phyloP scores from a whole-genome alignment of 2,797 vertebrate genomes.

The Hydrocynus forskahlii region DNA sequence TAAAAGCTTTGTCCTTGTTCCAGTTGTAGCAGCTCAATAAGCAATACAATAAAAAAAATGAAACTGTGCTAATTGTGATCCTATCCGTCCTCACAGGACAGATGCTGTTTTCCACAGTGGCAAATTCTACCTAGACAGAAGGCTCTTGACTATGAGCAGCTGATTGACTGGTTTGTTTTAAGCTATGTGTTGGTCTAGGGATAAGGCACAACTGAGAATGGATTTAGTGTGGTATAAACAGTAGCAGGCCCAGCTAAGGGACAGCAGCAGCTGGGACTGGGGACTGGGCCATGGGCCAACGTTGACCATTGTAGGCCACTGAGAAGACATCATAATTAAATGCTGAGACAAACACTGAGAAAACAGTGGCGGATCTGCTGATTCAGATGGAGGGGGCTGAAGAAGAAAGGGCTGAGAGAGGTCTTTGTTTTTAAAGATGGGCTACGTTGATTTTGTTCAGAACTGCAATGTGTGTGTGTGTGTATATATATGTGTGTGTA shows the following conservation, averaged over 20 bases:
- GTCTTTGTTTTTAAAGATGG: background rate
- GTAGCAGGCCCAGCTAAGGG: background rate
- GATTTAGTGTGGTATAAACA: slow-evolving; percentile 30
- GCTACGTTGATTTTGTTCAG: background rate
- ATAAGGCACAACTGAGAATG: slow-evolving; percentile 18
- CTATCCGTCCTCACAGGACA: background rate
- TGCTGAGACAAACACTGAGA: slow-evolving; percentile 14
- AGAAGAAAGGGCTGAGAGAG: background rate
- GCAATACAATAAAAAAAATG: background rate
- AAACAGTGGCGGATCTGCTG: slow-evolving; percentile 14
- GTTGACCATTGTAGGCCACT: slow-evolving; percentile 5
- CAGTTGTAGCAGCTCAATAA: too few species aligned
- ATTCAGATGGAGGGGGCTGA: background rate
- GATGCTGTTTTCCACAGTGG: background rate
- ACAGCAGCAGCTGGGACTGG: background rate
- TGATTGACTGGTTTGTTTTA: slow-evolving; percentile 12
- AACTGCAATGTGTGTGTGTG: background rate
- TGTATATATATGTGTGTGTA: too few species aligned
- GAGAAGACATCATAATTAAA: slow-evolving; percentile 18
- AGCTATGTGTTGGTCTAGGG: background rate
- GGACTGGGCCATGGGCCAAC: slow-evolving; percentile 12
- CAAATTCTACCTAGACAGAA: background rate
- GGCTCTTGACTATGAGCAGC: background rate
- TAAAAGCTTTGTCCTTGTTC: background rate
- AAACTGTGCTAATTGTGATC: background rate